phyloP scores from a whole-genome alignment of 35 echinoderm and acorn worm genomes.

The Apostichopus californicus region DNA sequence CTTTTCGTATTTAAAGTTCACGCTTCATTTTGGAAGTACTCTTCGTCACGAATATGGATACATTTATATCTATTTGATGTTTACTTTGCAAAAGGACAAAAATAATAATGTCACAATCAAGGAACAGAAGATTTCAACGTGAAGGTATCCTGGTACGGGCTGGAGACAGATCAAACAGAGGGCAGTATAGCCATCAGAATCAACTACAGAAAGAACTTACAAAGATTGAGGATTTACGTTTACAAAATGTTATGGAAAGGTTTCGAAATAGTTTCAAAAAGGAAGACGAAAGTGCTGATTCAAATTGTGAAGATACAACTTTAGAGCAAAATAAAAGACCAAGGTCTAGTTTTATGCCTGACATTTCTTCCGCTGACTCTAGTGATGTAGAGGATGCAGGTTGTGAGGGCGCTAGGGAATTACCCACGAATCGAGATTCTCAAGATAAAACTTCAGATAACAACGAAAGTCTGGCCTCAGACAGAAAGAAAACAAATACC shows the following conservation, averaged over 20 bases:
- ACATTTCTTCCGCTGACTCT: neutral
- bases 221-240: conserved; percentile 21
- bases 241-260: neutral
- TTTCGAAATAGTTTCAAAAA: conserved; percentile 19
- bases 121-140: too few relatives aligned
- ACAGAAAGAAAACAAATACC: neutral
- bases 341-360: neutral
- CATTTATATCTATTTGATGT: neutral
- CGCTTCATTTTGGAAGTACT: too few relatives aligned
- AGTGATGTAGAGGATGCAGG: neutral
- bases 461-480: neutral
- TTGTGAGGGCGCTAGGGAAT: neutral
- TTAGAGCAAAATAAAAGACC: neutral
- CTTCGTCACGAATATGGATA: too few relatives aligned
- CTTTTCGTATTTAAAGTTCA: too few relatives aligned
- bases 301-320: neutral
- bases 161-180: too few relatives aligned
- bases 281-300: neutral
- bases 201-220: neutral
- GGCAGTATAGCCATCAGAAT: too few relatives aligned
- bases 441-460: neutral
- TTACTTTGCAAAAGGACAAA: too few relatives aligned
- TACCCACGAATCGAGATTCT: neutral
- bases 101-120: too few relatives aligned
- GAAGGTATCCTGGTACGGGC: too few relatives aligned